Evolutionary conservation across 2,888 invertebrate genomes (phyloP), one percentile per base, ranked within the genome.

Genomic region (Laspeyria flexula): DNA sequence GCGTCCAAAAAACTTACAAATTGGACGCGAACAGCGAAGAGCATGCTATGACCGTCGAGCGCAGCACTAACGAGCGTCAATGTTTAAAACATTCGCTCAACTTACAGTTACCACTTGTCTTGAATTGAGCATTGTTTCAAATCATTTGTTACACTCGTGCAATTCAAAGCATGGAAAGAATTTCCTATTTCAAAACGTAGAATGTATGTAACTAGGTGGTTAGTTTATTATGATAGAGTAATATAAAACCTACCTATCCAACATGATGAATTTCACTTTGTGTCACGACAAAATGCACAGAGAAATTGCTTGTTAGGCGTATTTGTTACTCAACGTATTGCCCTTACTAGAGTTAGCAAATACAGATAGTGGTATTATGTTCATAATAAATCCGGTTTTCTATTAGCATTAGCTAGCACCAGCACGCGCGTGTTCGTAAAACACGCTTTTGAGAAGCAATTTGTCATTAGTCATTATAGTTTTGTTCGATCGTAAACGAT

Each of bases 1-100:
- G 70, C 73, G 75, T 72, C 76, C 75, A 83, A 86, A 86, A 88
- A 86, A 81, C 71, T 71, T 73, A 79, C 84, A 85, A 86, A 86
- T 86, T 82, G 78, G 69, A 76, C 59, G 62, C 72, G 55, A 66
- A 65, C 68, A 71, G 62, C 72, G 55, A 66, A 65, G 69, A 71
- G 59, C 68, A 62, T 63, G 61, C 60, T 50, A 56, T 13, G 38
- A 45, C 9, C 27, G 10, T 10, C 31, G 23, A 56, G 46, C 54
- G 52, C 65, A 61, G 57, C 64, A 66, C 75, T 82, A 82, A 83
- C 80, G 78, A 82, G 75, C 58, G 52, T 51, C 73, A 62, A 81
- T 79, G 76, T 78, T 82, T 82, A 56, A 79, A 79, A 75, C 76
- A 79, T 81, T 73, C 60, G 58, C 62, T 61, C 63, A 47, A 57